Evolutionary conservation across 2,113 vertebrate species (phyloP).

Genomic region (Pachycephala philippinensis): DNA sequence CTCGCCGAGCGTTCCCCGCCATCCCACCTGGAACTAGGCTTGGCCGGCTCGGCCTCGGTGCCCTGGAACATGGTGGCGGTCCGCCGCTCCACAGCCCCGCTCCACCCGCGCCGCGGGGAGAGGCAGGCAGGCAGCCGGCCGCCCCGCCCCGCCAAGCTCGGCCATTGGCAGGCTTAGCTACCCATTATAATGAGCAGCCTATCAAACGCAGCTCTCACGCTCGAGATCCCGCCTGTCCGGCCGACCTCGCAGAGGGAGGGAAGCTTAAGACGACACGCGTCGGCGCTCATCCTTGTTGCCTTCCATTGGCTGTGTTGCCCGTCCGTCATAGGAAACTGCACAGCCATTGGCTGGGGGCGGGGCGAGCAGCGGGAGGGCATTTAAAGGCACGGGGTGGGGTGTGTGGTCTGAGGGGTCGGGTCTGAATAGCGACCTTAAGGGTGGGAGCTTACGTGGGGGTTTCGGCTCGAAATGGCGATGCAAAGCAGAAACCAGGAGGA

Average conservation of each 20-base stretch:
- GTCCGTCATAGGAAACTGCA: background rate
- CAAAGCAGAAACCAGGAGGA: too few species aligned
- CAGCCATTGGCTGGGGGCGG: background rate
- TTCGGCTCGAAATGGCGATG: too few species aligned
- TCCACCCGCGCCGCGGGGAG: background rate
- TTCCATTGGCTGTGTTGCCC: accelerated
- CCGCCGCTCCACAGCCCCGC: background rate
- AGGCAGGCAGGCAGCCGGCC: too few species aligned
- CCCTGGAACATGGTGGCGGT: constrained; percentile 80
- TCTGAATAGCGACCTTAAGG: accelerated
- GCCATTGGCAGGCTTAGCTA: background rate
- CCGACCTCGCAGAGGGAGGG: background rate
- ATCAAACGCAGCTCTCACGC: accelerated
- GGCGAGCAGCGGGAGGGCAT: accelerated
- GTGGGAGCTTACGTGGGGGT: accelerated
- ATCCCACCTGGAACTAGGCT: constrained; percentile 81
- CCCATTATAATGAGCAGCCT: background rate
- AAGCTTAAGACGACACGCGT: background rate
- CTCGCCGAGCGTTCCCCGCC: too few species aligned
- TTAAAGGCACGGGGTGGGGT: background rate
- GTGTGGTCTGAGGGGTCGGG: accelerated
- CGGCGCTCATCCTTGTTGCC: accelerated
- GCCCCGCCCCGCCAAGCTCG: background rate
- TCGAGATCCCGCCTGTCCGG: background rate
- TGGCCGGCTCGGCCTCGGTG: constrained; percentile 62